Evolutionary conservation across 2,888 invertebrate species (phyloP), one percentile per base, ranked within the genome.

Genomic region (Ceriagrion tenellum): DNA sequence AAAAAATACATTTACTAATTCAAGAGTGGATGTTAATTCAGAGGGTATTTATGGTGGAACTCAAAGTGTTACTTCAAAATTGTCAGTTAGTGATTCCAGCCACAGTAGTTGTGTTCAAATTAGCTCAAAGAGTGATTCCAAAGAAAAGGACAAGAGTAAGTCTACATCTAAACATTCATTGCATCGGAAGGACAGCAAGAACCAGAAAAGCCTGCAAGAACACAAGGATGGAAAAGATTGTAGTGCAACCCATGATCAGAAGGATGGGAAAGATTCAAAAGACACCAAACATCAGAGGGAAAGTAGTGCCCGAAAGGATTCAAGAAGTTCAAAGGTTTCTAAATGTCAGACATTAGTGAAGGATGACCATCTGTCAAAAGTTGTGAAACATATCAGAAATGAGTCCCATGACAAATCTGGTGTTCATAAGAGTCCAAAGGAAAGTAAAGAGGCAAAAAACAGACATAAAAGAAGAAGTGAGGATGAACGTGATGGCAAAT

Each of bases 401-500:
- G 90, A 93, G 8, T 40, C 69, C 88, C 90, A 55, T n/a, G 55
- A 90, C 13, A 55, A 90, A 91, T 55, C 74, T 35, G 16, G 97
- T 96, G 18, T 96, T 96, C 96, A 47, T 97, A 96, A 96, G 96
- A 96, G 95, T 96, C 96, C 95, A 95, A 96, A 95, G 96, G 96
- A 69, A 55, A 96, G 96, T 95, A 96, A 96, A 95, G 96, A 95
- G 95, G 96, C 96, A 10, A 95, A 88, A 95, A 96, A 96, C 74
- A 96, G 96, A 69, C 96, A 55, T 56, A 47, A 63, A 59, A 90
- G 35, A 47, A 90, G 90, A 40, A 95, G 88, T 81, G 74, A 35
- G 35, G 74, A 95, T 16, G 55, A 95, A 59, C 23, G n/a, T 63
- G 96, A 26, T 96, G 95, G 95, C 96, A 95, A 95, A 96, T 95